Base-by-base conservation (phyloP, 2,888 invertebrate genomes). In the Hirtodrosophila cameraria region DNA sequence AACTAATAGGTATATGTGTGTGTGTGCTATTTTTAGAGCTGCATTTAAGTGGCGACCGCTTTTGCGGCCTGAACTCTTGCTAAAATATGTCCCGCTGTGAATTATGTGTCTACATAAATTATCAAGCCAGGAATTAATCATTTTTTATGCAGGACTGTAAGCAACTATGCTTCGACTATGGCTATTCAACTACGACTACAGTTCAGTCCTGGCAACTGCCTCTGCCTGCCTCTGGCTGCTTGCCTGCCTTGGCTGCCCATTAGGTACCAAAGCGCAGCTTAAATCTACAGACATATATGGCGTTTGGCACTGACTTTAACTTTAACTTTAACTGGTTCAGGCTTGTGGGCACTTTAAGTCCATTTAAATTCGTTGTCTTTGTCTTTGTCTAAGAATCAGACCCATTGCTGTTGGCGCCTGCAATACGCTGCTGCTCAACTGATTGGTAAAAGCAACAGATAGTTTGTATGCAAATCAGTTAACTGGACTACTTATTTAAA, bases 21-120 rank as follows among this genome's bases (percentile, higher is more conserved):
- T 67, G 38, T 67, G 64, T 42, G 75, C 81, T 81, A 81, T 81
- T 81, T 81, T 79, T 87, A 81, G 81, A 78, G 74, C 46, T 68
- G 60, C 69, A 66, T 77, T 84, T 74, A 80, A 86, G 81, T 81
- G 80, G 79, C 78, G 87, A 78, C 71, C 79, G 71, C 75, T 16
- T 81, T 77, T 57, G 68, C 58, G 61, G 75, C 59, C 86, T 82
- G 86, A 82, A 87, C 87, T 86, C 76, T 87, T 41, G 81, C 81
- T 67, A 72, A 71, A 79, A 79, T 80, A 77, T 81, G 73, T 84
- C 85, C 85, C 70, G 76, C 82, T 86, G 88, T 84, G 88, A 87
- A 87, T 85, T 82, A 87, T 88, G 88, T 87, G 88, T 82, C 87
- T 87, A 87, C 88, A 86, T 86, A 86, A 88, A 88, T 86, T 88